Base-by-base conservation (phyloP, 2,888 invertebrate species). In the Ptilodon capucinus region DNA sequence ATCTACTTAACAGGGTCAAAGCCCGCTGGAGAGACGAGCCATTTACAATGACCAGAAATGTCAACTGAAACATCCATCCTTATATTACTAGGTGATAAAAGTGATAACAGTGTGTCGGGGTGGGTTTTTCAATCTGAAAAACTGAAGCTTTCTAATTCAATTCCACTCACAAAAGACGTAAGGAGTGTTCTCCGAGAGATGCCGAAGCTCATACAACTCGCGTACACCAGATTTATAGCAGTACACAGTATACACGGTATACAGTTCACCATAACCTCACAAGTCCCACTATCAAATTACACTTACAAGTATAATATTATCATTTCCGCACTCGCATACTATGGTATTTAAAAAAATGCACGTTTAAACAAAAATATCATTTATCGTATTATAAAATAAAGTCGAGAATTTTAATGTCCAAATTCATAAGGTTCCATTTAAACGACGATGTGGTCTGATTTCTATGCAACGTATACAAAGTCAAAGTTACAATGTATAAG, bases 231-330 rank as follows among this genome's bases (percentile, higher is more conserved):
- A 8, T 32, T 40, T 44, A 44, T 44, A n/a, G n/a, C n/a, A n/a
- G n/a, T n/a, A n/a, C n/a, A n/a, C n/a, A n/a, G n/a, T n/a, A n/a
- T n/a, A n/a, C n/a, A n/a, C n/a, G n/a, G n/a, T n/a, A n/a, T n/a
- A n/a, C n/a, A n/a, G n/a, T n/a, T n/a, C n/a, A n/a, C n/a, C 8
- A 14, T 38, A 35, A 36, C 36, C 42, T 42, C 16, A 35, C 32
- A 40, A 32, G 40, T 45, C 23, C 32, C 39, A 32, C 14, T 14
- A 18, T 28, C 40, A 42, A 42, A 42, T 43, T 30, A 21, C 32
- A 47, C 23, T 39, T 40, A 36, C 30, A 40, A 41, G 19, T 30
- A 47, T 32, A 47, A 47, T 47, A 34, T 47, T 39, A 47, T 42
- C 47, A 42, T 47, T 47, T 47, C 42, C 42, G 34, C 23, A 36